Evolutionary conservation across 2,113 vertebrate genomes (phyloP).

Genomic region (Myiopsitta monachus): DNA sequence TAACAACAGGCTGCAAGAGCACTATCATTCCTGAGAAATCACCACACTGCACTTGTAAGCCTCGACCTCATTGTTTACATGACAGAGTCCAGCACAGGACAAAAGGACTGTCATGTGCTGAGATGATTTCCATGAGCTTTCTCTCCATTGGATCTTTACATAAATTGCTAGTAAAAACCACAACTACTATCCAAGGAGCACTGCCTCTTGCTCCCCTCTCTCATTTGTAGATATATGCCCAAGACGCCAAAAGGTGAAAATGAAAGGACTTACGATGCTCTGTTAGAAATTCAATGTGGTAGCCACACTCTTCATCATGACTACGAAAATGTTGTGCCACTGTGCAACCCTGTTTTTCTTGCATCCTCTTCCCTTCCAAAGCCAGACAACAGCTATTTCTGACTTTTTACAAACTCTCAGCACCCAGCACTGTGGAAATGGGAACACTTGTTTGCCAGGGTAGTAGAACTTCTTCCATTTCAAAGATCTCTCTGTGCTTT

Average conservation of each 20-base stretch:
- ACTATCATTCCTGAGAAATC: not conserved
- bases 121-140: not conserved
- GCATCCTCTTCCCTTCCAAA: not conserved
- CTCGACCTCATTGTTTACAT: fast-evolving
- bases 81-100: not conserved
- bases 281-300: not conserved
- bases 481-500: not conserved
- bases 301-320: not conserved
- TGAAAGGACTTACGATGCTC: not conserved
- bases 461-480: not conserved
- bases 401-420: not conserved
- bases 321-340: not conserved
- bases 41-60: not conserved
- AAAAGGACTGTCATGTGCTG: not conserved
- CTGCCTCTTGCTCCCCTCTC: not conserved
- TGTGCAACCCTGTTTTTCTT: not conserved
- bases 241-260: not conserved
- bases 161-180: not conserved
- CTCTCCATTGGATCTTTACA: fast-evolving
- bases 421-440: not conserved
- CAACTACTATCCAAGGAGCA: not conserved
- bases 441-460: not conserved
- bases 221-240: not conserved
- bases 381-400: not conserved
- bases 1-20: not conserved